Conservation (phyloP, 2,888 invertebrate genomes). For the Noctua fimbriata region DNA sequence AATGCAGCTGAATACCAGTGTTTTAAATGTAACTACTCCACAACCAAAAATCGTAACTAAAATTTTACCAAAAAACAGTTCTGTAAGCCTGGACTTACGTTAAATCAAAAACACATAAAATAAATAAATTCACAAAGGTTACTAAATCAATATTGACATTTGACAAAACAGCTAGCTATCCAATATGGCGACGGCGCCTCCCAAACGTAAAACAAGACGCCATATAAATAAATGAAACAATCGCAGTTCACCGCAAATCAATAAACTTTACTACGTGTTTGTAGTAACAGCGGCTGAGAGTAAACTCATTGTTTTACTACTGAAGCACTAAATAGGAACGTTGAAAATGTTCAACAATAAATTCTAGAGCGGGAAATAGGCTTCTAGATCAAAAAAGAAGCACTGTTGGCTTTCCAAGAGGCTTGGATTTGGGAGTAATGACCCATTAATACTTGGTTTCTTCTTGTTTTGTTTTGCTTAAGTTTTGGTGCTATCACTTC, state of each 20-base stretch:
- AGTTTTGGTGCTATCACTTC: neutral
- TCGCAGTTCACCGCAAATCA: constrained; percentile 37
- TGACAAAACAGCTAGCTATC: constrained; percentile 2
- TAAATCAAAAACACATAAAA: neutral
- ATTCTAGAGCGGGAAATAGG: neutral
- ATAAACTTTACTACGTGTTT: constrained; percentile 47
- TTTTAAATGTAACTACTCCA: neutral
- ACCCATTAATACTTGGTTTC: neutral
- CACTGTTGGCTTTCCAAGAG: too few relatives aligned
- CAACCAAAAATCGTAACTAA: neutral
- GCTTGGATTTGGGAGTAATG: neutral
- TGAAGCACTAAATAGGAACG: neutral
- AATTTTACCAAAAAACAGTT: neutral
- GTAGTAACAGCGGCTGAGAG: constrained; percentile 4
- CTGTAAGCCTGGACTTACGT: neutral
- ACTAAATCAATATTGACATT: constrained; percentile 17
- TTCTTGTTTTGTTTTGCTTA: neutral
- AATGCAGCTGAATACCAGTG: neutral
- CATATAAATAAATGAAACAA: constrained; percentile 20
- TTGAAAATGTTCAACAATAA: constrained; percentile 4
- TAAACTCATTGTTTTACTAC: constrained; percentile 30
- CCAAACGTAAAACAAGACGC: constrained; percentile 10
- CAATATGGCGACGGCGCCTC: constrained; percentile 13
- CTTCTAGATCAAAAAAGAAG: neutral
- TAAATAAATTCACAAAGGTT: neutral